These are phyloP conservation scores for Dipodomys merriami DNA, from an alignment of 2,113 vertebrate species.

Conservation along the genomic window DNA sequence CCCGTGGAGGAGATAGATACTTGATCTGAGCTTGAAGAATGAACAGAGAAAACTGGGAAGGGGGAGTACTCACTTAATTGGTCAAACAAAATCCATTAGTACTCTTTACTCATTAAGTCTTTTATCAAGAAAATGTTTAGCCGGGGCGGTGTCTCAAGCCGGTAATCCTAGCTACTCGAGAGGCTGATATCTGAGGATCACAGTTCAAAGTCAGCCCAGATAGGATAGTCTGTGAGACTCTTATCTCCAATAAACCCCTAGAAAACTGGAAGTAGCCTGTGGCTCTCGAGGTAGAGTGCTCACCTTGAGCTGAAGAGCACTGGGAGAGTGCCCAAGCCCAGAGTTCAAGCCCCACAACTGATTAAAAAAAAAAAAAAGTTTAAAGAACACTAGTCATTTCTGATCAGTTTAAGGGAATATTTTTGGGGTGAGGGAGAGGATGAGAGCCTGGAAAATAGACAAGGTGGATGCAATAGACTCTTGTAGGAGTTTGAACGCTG, in stretches of 20 bases:
- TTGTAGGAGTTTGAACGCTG: slow-evolving; percentile 3
- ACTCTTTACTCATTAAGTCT: slow-evolving; percentile 8
- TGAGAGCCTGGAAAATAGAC: slow-evolving; percentile 14
- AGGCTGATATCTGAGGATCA: no score
- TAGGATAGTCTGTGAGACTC: no score
- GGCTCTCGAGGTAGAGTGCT: no score
- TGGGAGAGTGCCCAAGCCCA: no score
- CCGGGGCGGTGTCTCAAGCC: no score
- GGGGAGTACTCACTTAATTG: neutral
- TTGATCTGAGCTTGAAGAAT: slow-evolving; percentile 31
- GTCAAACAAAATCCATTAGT: slow-evolving; percentile 5
- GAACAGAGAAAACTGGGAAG: neutral
- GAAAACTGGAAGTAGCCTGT: no score
- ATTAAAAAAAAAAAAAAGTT: neutral
- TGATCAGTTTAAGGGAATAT: slow-evolving; percentile 10
- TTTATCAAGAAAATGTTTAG: neutral
- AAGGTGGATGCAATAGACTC: neutral
- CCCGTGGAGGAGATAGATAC: slow-evolving; percentile 36
- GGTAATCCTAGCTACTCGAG: no score
- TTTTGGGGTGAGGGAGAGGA: neutral
- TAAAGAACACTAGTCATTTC: neutral
- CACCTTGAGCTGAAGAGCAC: no score
- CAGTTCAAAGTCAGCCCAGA: no score
- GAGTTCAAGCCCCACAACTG: neutral
- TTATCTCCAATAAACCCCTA: no score